These are phyloP conservation scores for Chaetorhynchus papuensis DNA, from an alignment of 2,113 vertebrate genomes.

Conservation along the genomic window DNA sequence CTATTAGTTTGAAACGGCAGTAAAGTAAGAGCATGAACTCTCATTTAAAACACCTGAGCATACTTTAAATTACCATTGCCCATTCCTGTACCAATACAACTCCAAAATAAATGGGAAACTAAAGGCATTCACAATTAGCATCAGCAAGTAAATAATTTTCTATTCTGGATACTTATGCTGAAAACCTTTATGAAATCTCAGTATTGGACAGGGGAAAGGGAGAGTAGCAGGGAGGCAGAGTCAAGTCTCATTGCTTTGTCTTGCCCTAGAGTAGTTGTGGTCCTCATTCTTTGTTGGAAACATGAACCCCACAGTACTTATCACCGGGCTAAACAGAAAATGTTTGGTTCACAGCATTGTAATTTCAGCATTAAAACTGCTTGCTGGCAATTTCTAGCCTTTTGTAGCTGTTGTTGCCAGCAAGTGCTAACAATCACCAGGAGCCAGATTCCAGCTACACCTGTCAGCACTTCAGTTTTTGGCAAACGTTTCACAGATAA, in stretches of 20 bases:
- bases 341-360: neutral
- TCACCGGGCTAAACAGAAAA: neutral
- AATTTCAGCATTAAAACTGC: neutral
- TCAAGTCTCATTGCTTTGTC: neutral
- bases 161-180: neutral
- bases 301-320: neutral
- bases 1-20: neutral
- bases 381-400: neutral
- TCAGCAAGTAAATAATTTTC: neutral
- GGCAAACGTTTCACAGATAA: neutral
- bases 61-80: neutral
- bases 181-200: neutral
- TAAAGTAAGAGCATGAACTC: neutral
- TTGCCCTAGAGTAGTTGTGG: neutral
- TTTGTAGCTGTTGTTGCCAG: neutral
- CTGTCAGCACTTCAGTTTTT: constrained; percentile 18
- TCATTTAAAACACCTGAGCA: neutral
- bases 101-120: neutral
- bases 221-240: neutral
- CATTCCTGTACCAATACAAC: neutral
- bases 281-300: neutral
- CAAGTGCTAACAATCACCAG: neutral
- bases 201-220: neutral
- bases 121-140: neutral
- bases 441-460: neutral